Base-by-base conservation (phyloP, 2,888 invertebrate species). In the Sesamia inferens region DNA sequence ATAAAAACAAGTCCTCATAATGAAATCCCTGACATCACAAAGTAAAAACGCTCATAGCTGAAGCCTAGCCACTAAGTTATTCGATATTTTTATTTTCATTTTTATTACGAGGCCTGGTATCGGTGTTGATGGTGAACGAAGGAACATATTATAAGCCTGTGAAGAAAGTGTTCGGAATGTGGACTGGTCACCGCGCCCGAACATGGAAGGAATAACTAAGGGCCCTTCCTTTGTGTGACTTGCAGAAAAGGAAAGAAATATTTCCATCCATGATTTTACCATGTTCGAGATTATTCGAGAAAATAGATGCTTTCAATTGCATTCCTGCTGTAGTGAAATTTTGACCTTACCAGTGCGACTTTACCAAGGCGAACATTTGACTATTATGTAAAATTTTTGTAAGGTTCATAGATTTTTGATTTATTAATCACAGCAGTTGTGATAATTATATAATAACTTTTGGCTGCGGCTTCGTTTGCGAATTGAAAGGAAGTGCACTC, bases 71-170 rank as follows among this genome's bases (percentile, higher is more conserved):
- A 78, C 84, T 87, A 82, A 83, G 82, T 79, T 85, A 87, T 89
- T 88, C 79, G 78, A 84, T 87, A 88, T 89, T 88, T 88, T 82
- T 89, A 88, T 89, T 88, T 88, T 83, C 76, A 86, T 87, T 88
- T 87, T 87, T 88, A 88, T 88, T 85, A 86, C 76, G 68, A 86
- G 76, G 72, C 78, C 69, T 78, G 79, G 80, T 79, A 80, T 61
- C 65, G 77, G 70, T 86, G 66, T 83, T 67, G 65, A 70, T 72
- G 77, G 63, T 78, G 74, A 78, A 74, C 73, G 71, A 67, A 71
- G 68, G 64, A 73, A 68, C 58, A 66, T 81, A 54, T 54, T 54
- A 54, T 11, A 72, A 68, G 64, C 68, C 42, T 81, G 68, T 63
- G 65, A 72, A 54, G 62, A 73, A 69, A 76, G 62, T 83, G 70